phyloP scores from a whole-genome alignment of 2,888 invertebrate species.

The Dione vanillae region DNA sequence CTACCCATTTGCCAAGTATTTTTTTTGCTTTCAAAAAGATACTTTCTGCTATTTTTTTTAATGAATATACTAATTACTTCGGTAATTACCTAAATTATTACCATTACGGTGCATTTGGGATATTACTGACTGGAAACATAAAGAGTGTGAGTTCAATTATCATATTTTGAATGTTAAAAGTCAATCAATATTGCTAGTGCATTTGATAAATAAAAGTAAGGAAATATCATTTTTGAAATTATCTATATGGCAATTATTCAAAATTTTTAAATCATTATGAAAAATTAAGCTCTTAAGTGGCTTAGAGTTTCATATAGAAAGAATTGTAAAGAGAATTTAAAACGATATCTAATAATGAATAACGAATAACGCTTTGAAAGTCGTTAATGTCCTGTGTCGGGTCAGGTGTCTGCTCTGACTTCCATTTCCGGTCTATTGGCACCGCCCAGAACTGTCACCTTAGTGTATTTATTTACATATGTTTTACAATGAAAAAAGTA shows the following conservation, averaged over 20 bases:
- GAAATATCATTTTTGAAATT: too few relatives aligned
- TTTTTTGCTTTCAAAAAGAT: neutral
- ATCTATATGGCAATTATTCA: too few relatives aligned
- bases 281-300: too few relatives aligned
- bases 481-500: too few relatives aligned
- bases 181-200: too few relatives aligned
- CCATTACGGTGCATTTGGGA: too few relatives aligned
- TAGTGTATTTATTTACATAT: neutral
- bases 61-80: neutral
- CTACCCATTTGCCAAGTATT: slow-evolving; percentile 1
- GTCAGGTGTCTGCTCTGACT: slow-evolving; percentile 41
- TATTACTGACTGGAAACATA: too few relatives aligned
- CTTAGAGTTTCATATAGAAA: too few relatives aligned
- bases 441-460: slow-evolving; percentile 19
- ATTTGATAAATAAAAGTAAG: too few relatives aligned
- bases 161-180: too few relatives aligned
- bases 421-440: slow-evolving; percentile 39
- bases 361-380: slow-evolving; percentile 24
- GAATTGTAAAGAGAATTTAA: neutral
- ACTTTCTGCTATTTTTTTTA: neutral
- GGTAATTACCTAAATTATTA: neutral
- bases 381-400: slow-evolving; percentile 33
- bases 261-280: too few relatives aligned
- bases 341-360: neutral
- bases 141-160: neutral